phyloP scores from a whole-genome alignment of 2,797 vertebrate species.

The Argentina silus region DNA sequence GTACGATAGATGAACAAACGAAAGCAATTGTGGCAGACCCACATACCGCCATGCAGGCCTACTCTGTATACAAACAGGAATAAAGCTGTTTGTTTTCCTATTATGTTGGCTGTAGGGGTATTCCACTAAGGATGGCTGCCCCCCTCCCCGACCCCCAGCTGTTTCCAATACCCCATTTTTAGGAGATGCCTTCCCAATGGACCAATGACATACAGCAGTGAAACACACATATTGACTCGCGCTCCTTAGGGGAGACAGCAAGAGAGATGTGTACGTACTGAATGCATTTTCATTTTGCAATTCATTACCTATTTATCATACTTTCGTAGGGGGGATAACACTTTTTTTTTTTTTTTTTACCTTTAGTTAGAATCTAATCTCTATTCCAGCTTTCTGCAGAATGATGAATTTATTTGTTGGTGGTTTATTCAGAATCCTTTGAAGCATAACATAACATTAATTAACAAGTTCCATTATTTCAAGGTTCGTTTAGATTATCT shows the following conservation, averaged over 20 bases:
- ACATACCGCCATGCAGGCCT: background rate
- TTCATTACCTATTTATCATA: background rate
- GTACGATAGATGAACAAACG: no score
- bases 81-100: background rate
- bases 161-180: background rate
- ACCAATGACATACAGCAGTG: background rate
- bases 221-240: background rate
- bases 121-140: background rate
- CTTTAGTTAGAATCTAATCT: background rate
- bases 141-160: background rate
- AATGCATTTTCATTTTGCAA: background rate
- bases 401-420: background rate
- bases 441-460: slow-evolving; percentile 33
- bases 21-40: background rate
- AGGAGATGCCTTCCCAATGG: background rate
- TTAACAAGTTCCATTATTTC: slow-evolving; percentile 33
- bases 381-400: background rate
- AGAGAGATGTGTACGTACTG: background rate
- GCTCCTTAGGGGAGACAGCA: background rate
- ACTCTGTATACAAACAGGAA: background rate
- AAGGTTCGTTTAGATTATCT: slow-evolving; percentile 16
- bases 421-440: slow-evolving; percentile 10
- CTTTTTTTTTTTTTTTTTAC: background rate
- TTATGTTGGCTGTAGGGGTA: background rate
- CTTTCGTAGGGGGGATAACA: background rate